phyloP scores from a whole-genome alignment of 2,113 vertebrate species.

The Passerina amoena region DNA sequence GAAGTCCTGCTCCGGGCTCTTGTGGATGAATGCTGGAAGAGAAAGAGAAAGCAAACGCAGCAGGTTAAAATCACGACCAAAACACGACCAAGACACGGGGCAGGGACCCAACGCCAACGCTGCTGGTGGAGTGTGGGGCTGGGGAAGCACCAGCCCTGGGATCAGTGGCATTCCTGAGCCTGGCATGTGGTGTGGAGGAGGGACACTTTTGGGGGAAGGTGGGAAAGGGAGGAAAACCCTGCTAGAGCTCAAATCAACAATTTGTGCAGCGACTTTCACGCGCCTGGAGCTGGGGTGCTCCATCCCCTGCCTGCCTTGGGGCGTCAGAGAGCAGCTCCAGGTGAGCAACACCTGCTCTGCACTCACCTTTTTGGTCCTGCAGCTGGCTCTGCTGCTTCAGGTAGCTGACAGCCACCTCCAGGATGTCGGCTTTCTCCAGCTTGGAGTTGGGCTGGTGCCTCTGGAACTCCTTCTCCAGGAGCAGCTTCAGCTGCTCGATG shows the following conservation, averaged over 20 bases:
- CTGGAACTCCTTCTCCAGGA: slow-evolving; percentile 72
- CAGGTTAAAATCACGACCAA: not conserved
- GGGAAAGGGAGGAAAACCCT: too few species aligned
- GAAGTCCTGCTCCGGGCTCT: slow-evolving; percentile 64
- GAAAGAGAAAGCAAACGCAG: not conserved
- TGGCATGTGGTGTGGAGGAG: too few species aligned
- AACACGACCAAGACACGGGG: rapidly evolving
- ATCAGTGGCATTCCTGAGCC: too few species aligned
- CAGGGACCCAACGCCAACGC: too few species aligned
- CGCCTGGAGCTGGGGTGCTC: not conserved
- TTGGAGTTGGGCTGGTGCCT: slow-evolving; percentile 67
- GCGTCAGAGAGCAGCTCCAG: not conserved
- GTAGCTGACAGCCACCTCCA: slow-evolving; percentile 73
- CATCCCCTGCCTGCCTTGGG: rapidly evolving
- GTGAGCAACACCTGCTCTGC: not conserved
- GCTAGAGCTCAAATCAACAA: too few species aligned
- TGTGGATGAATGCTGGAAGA: not conserved
- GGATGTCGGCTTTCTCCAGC: slow-evolving; percentile 74
- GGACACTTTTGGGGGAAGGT: too few species aligned
- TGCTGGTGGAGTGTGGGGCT: too few species aligned
- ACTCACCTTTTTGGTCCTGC: slow-evolving; percentile 45
- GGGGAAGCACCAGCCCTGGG: too few species aligned
- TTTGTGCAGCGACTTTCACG: not conserved
- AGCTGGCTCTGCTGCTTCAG: slow-evolving; percentile 68
- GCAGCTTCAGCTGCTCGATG: slow-evolving; percentile 82